Conservation (phyloP, 2,797 vertebrate genomes). For the Syngnathus rostellatus region DNA sequence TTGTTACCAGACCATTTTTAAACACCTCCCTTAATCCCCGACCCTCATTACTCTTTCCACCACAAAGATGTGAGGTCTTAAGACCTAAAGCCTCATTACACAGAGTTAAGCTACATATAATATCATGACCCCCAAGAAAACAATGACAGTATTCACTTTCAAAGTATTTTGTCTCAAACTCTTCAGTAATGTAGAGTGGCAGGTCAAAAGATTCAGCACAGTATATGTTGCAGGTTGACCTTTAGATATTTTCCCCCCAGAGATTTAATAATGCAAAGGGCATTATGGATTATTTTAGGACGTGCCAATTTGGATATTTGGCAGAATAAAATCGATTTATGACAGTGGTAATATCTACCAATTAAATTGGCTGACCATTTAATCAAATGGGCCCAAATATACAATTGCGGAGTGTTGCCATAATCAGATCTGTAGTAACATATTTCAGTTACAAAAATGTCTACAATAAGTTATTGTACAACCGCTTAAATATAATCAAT, state of each 20-base stretch:
- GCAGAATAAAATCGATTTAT: no score
- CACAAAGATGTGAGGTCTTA: slow-evolving; percentile 31
- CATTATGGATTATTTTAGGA: no score
- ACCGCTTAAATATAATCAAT: not conserved
- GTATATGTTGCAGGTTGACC: not conserved
- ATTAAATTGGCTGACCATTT: no score
- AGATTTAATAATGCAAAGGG: not conserved
- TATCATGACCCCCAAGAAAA: slow-evolving; percentile 13
- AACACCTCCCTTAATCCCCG: slow-evolving; percentile 50
- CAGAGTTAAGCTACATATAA: slow-evolving; percentile 20
- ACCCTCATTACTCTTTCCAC: slow-evolving; percentile 31
- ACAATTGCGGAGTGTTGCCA: not conserved
- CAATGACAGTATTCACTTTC: slow-evolving; percentile 12
- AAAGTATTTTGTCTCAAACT: not conserved
- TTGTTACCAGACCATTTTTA: slow-evolving; percentile 69
- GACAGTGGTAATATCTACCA: no score
- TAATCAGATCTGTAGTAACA: not conserved
- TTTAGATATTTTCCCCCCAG: slow-evolving; percentile 12
- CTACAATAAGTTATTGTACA: not conserved
- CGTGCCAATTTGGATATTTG: slow-evolving; percentile 13
- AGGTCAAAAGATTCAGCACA: not conserved
- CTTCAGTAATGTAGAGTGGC: not conserved
- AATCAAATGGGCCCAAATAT: no score
- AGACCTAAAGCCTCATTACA: slow-evolving; percentile 22
- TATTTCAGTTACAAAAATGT: not conserved